Base-by-base conservation (phyloP, 2,113 vertebrate species). In the Willisornis vidua region DNA sequence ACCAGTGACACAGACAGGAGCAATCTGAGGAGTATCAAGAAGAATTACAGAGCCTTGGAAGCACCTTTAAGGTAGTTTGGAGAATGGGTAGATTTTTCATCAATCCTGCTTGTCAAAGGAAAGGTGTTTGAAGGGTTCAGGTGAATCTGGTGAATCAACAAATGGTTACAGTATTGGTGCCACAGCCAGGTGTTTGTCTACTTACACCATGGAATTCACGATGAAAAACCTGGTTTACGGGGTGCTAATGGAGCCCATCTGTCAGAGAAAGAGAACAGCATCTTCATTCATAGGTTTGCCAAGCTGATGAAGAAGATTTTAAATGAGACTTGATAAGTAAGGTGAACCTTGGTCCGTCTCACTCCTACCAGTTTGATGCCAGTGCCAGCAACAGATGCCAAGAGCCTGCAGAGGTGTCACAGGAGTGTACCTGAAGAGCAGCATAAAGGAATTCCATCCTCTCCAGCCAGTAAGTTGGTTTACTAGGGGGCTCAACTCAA, bases 391-490 rank as follows among this genome's bases (percentile, higher is more conserved):
- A 9, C 3, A 63, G 63, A 49, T 62, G 20, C 25, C 17, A 31
- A 70, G 41, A 70, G 18, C 35, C 57, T 57, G 12, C 16, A 28
- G 25, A 46, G 10, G 39, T 48, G n/a, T 29, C 39, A 29, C 61
- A 55, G 35, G 7, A 76, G 14, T 62, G n/a, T 10, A 19, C 24
- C 19, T 55, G 17, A 62, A 55, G 41, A 55, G 20, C n/a, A 68
- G 10, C 12, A 43, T 20, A 70, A 31, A 55, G 20, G 20, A 48
- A 76, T 83, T 55, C 20, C 35, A 70, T 14, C 19, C 0, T 0
- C 41, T 55, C 33, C 24, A 55, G 17, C 17, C 18, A 22, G 14
- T 41, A 55, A 49, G 18, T 62, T 0, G 0, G 6, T 35, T 70
- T 63, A 31, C 19, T 0, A 76, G 41, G n/a, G 39, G 8, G 2